Percentiles rank a stretch among this genome's conserved stretches.
Evolutionary conservation across 2,888 invertebrate genomes (phyloP).

Genomic region (Hymenopus coronatus): DNA sequence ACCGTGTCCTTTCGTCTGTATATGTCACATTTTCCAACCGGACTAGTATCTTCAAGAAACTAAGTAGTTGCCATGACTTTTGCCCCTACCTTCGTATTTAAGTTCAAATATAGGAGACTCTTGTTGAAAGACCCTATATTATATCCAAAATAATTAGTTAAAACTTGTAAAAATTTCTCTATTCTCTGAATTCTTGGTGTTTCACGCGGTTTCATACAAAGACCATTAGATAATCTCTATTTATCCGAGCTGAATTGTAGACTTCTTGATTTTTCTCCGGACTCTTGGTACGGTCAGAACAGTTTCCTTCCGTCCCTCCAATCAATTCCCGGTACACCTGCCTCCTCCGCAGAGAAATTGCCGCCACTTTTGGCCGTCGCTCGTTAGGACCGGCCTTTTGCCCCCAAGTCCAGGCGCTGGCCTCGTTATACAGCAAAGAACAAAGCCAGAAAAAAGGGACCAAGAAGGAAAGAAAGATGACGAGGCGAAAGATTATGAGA

Average conservation of each 20-base stretch:
- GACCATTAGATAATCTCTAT: background rate
- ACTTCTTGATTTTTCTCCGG: background rate
- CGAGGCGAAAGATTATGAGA: background rate
- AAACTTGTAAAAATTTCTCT: too few species aligned
- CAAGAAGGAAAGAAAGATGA: background rate
- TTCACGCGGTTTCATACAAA: too few species aligned
- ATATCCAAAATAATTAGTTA: too few species aligned
- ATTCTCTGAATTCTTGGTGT: too few species aligned
- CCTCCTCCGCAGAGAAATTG: constrained; percentile 2
- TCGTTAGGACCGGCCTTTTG: background rate
- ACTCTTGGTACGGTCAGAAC: background rate
- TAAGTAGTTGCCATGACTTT: too few species aligned
- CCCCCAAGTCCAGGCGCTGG: background rate
- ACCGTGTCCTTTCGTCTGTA: too few species aligned
- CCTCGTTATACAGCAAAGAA: background rate
- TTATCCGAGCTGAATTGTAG: background rate
- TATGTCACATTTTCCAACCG: too few species aligned
- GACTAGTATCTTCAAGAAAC: too few species aligned
- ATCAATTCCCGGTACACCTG: constrained; percentile 3
- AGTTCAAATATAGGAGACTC: too few species aligned
- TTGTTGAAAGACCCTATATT: too few species aligned
- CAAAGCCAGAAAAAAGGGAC: background rate
- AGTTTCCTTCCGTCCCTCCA: background rate
- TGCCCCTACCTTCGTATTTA: too few species aligned
- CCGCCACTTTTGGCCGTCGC: background rate